A percentile compares a stretch with the other conserved stretches of the same genome.
phyloP scores from a whole-genome alignment of 2,888 invertebrate species.

The Noctua comes region DNA sequence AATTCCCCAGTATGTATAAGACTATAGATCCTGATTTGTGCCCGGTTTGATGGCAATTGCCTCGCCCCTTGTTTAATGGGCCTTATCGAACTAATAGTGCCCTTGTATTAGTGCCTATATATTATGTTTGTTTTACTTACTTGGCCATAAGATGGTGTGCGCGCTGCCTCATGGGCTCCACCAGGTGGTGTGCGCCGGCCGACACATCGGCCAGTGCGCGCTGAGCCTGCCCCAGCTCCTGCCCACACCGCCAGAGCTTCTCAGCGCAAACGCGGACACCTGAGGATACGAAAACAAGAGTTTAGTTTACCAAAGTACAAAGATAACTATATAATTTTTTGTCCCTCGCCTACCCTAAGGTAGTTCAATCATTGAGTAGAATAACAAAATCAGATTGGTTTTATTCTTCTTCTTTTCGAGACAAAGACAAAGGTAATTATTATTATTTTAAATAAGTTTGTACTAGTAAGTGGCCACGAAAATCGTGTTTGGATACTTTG shows the following conservation, averaged over 20 bases:
- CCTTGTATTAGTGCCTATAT: too few species aligned
- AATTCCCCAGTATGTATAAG: not conserved
- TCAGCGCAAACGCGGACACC: conserved; percentile 93
- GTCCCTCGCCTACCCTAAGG: not conserved
- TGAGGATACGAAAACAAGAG: conserved; percentile 43
- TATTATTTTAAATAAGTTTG: not conserved
- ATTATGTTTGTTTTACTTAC: conserved; percentile 81
- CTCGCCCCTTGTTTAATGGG: not conserved
- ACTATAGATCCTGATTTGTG: not conserved
- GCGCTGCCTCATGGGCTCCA: conserved; percentile 91
- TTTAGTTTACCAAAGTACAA: not conserved
- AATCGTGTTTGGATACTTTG: not conserved
- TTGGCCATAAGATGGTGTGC: conserved; percentile 92
- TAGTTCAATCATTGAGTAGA: not conserved
- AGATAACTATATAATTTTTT: not conserved
- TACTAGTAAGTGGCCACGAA: not conserved
- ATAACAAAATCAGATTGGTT: not conserved
- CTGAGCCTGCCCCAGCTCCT: conserved; percentile 93
- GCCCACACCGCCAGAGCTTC: conserved; percentile 92
- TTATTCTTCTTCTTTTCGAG: not conserved
- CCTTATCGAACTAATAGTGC: not conserved
- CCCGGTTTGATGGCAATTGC: not conserved
- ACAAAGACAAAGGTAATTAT: not conserved
- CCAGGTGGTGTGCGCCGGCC: conserved; percentile 85
- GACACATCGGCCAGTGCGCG: conserved; percentile 93